Conservation (phyloP, 2,797 vertebrate genomes). For the Cyprinodon diabolis region DNA sequence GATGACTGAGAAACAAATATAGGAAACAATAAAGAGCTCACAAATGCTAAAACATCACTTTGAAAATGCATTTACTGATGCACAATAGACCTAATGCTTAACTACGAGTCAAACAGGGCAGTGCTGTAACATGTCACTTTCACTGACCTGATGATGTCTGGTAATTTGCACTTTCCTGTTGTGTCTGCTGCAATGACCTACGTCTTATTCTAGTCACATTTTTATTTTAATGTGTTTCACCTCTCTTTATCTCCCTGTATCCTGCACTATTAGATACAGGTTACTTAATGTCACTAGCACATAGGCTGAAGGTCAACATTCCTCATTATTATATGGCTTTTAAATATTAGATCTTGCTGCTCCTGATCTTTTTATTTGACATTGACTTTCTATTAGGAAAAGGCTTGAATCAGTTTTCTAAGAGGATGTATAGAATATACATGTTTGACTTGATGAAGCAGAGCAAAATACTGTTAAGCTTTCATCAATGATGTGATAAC, state of each 20-base stretch:
- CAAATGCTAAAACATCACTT: background rate
- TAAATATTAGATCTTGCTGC: slow-evolving; percentile 16
- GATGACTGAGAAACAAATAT: background rate
- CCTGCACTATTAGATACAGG: slow-evolving; percentile 3
- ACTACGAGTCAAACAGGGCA: background rate
- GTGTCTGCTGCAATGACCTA: background rate
- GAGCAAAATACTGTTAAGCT: slow-evolving; percentile 13
- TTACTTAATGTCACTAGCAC: background rate
- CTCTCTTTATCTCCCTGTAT: slow-evolving; percentile 11
- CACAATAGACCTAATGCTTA: background rate
- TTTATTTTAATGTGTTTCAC: slow-evolving; percentile 6
- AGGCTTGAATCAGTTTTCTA: slow-evolving; percentile 15
- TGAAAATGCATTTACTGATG: background rate
- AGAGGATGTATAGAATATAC: slow-evolving; percentile 10
- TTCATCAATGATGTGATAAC: background rate
- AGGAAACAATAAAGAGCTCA: too few relatives aligned
- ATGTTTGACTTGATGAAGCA: background rate
- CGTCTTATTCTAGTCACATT: slow-evolving; percentile 21
- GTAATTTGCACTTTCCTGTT: slow-evolving; percentile 21
- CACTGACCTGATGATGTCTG: slow-evolving; percentile 27
- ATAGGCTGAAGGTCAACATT: slow-evolving; percentile 17
- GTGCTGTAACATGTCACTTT: background rate
- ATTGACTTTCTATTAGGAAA: slow-evolving; percentile 23
- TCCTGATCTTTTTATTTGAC: slow-evolving; percentile 31
- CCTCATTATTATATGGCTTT: slow-evolving; percentile 31